phyloP scores from a whole-genome alignment of 1,140 invertebrate genomes.

The Eumaeus atala region DNA sequence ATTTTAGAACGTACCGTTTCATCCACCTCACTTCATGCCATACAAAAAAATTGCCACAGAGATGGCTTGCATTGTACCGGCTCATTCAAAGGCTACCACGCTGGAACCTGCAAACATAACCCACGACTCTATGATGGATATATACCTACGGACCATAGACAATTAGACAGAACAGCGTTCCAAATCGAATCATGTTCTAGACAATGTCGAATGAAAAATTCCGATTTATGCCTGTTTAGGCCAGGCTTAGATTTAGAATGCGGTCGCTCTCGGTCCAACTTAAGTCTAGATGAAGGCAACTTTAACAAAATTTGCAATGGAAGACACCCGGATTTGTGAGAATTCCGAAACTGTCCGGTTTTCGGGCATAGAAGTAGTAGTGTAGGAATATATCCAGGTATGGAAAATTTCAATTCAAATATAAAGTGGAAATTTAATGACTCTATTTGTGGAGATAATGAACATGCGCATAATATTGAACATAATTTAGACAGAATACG shows the following conservation, averaged over 20 bases:
- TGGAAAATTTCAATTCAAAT: slow-evolving; percentile 68
- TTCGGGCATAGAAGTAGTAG: slow-evolving; percentile 72
- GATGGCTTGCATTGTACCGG: slow-evolving; percentile 60
- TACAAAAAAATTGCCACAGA: slow-evolving; percentile 75
- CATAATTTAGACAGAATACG: slow-evolving; percentile 69
- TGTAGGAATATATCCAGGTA: slow-evolving; percentile 59
- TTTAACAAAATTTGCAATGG: slow-evolving; percentile 69
- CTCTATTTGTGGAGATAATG: slow-evolving; percentile 47
- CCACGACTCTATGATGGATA: slow-evolving; percentile 67
- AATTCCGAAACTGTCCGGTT: slow-evolving; percentile 67
- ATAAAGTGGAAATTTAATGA: slow-evolving; percentile 71
- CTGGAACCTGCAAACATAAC: slow-evolving; percentile 51
- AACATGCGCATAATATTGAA: slow-evolving; percentile 59
- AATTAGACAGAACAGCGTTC: slow-evolving; percentile 65
- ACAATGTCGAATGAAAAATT: slow-evolving; percentile 64
- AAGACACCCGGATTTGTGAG: slow-evolving; percentile 71
- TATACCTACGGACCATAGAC: slow-evolving; percentile 57
- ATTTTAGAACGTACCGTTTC: slow-evolving; percentile 82
- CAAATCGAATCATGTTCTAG: slow-evolving; percentile 67
- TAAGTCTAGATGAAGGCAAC: slow-evolving; percentile 69
- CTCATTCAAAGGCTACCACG: slow-evolving; percentile 65
- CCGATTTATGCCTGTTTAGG: slow-evolving; percentile 66
- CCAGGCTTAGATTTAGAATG: slow-evolving; percentile 55
- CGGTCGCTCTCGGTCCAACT: slow-evolving; percentile 64
- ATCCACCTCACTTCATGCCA: slow-evolving; percentile 79